A percentile compares a stretch with the other conserved stretches of the same genome.
These are phyloP conservation scores for Caerostris darwini DNA, from an alignment of 1,140 invertebrate genomes.

Conservation along the genomic window DNA sequence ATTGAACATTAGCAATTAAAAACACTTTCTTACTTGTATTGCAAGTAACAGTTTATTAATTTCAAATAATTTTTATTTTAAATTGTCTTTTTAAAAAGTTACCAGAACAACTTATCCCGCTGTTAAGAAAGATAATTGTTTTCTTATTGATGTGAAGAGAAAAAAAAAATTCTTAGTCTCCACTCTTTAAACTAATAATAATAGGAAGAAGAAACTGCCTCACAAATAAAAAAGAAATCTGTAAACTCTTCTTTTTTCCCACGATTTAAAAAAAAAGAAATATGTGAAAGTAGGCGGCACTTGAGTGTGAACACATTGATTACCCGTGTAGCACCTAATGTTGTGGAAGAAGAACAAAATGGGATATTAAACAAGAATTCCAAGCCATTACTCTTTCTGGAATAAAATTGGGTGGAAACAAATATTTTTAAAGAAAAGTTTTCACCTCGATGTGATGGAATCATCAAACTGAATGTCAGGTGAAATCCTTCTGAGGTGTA, in stretches of 20 bases:
- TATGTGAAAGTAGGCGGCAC: slow-evolving; percentile 44
- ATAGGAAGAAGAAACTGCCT: neutral
- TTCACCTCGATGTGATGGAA: slow-evolving; percentile 62
- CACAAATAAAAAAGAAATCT: neutral
- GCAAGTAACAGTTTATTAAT: no score
- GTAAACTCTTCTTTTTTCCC: neutral
- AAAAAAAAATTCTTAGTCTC: neutral
- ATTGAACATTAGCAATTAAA: no score
- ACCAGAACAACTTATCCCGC: no score
- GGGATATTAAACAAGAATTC: slow-evolving; percentile 76
- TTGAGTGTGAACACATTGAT: slow-evolving; percentile 70
- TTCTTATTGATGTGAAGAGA: neutral
- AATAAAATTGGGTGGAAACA: slow-evolving; percentile 69
- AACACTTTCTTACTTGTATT: no score
- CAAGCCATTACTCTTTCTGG: slow-evolving; percentile 66
- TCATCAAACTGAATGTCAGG: slow-evolving; percentile 66
- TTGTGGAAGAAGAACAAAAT: slow-evolving; percentile 75
- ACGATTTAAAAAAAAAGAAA: slow-evolving; percentile 52
- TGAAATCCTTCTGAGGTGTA: slow-evolving; percentile 19
- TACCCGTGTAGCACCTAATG: slow-evolving; percentile 71
- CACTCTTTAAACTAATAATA: neutral
- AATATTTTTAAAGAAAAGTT: slow-evolving; percentile 65
- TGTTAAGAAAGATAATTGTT: no score
- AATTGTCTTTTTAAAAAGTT: no score
- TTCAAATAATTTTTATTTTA: no score